A percentile compares a stretch with the other conserved stretches of the same genome.
phyloP scores from a whole-genome alignment of 1,140 invertebrate species.

The Ceratina calcarata region DNA sequence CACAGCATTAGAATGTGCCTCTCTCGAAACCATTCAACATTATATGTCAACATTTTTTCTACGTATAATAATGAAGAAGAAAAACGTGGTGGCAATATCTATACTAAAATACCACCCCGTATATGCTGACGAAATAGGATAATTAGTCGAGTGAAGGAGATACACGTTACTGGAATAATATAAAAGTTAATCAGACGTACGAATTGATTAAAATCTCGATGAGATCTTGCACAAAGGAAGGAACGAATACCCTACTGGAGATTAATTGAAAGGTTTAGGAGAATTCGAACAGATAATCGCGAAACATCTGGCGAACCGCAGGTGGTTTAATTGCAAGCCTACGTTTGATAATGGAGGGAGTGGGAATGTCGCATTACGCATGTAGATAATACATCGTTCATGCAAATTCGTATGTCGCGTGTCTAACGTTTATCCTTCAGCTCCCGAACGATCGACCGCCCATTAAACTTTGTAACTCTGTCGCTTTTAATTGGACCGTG shows the following conservation, averaged over 20 bases:
- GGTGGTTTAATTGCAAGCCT: constrained; percentile 60
- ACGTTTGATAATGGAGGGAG: constrained; percentile 55
- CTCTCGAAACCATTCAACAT: too few relatives aligned
- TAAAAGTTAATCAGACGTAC: too few relatives aligned
- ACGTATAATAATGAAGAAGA: too few relatives aligned
- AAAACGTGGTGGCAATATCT: too few relatives aligned
- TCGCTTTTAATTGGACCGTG: constrained; percentile 33
- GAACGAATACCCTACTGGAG: constrained; percentile 38
- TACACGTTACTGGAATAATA: too few relatives aligned
- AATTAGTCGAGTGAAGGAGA: too few relatives aligned
- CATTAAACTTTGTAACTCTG: constrained; percentile 37
- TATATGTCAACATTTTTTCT: too few relatives aligned
- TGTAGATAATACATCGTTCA: constrained; percentile 64
- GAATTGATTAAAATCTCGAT: too few relatives aligned
- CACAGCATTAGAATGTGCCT: too few relatives aligned
- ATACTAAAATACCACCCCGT: too few relatives aligned
- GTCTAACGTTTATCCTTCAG: constrained; percentile 62
- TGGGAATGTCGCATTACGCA: constrained; percentile 63
- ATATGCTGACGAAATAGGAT: too few relatives aligned
- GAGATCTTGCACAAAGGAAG: background rate
- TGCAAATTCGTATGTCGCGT: constrained; percentile 65
- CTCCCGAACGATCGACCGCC: constrained; percentile 16
- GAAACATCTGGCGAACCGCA: constrained; percentile 48
- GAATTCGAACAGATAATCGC: constrained; percentile 48
- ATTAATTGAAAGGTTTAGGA: constrained; percentile 60